phyloP scores from a whole-genome alignment of 2,113 vertebrate genomes.

The Corythoichthys intestinalis region DNA sequence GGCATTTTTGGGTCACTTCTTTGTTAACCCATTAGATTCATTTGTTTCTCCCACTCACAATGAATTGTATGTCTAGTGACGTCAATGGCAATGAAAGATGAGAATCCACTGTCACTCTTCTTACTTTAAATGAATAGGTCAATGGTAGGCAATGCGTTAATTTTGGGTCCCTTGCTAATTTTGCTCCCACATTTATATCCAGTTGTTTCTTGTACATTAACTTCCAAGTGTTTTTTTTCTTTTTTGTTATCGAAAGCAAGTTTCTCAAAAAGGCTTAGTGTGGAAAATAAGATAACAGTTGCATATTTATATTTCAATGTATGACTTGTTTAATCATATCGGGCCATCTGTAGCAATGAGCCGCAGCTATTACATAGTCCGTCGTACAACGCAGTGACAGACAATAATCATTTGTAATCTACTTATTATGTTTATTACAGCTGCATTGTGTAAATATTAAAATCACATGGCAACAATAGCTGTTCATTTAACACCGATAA shows the following conservation, averaged over 20 bases:
- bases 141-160: no score
- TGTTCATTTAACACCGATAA: conserved; percentile 69
- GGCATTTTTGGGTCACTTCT: no score
- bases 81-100: no score
- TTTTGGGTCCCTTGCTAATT: no score
- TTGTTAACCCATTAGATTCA: no score
- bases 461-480: conserved; percentile 48
- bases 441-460: conserved; percentile 55
- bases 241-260: conserved; percentile 15
- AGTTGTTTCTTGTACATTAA: not conserved
- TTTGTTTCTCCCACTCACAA: no score
- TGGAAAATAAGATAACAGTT: conserved; percentile 14
- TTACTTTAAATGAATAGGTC: no score
- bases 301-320: conserved; percentile 27
- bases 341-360: conserved; percentile 24
- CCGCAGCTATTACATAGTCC: conserved; percentile 9
- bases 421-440: conserved; percentile 56
- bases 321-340: conserved; percentile 25
- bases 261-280: conserved; percentile 13
- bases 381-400: conserved; percentile 31
- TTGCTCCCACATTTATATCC: no score
- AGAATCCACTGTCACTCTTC: no score
- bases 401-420: conserved; percentile 58
- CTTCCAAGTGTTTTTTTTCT: not conserved
- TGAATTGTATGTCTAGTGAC: no score